Evolutionary conservation across 2,113 vertebrate species (phyloP).

Genomic region (Leptosomus discolor): DNA sequence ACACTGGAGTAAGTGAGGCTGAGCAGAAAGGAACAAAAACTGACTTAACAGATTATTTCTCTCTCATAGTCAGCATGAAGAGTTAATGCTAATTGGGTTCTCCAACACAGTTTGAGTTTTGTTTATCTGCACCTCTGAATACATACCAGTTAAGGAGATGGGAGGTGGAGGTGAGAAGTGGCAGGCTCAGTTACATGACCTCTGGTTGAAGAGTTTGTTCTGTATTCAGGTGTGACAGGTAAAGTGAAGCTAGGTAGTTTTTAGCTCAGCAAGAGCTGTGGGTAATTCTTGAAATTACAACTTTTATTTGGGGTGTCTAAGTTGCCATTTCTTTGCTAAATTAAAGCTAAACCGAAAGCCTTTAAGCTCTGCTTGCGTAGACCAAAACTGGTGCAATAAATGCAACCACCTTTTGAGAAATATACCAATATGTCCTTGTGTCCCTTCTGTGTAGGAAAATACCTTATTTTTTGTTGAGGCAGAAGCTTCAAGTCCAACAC

Average conservation of each 20-base stretch:
- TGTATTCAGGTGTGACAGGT: neutral
- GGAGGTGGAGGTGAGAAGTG: neutral
- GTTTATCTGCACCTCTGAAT: neutral
- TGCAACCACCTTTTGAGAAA: neutral
- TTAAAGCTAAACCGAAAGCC: neutral
- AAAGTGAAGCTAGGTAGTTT: neutral
- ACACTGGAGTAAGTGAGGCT: neutral
- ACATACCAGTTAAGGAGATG: neutral
- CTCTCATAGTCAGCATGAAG: neutral
- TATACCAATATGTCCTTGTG: neutral
- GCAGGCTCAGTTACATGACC: fast-evolving
- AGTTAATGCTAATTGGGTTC: neutral
- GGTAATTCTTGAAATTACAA: neutral
- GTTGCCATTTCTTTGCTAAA: neutral
- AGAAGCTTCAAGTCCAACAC: neutral
- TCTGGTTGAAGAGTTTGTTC: neutral
- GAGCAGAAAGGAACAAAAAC: neutral
- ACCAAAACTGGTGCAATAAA: neutral
- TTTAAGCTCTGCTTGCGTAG: neutral
- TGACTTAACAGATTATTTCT: neutral
- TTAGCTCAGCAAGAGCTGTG: neutral
- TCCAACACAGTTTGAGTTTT: neutral
- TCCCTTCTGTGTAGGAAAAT: neutral
- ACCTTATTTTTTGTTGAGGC: neutral
- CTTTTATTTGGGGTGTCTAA: neutral